Evolutionary conservation across 2,888 invertebrate genomes (phyloP), one percentile per base, ranked within the genome.

Genomic region (Pyrochroa serraticornis): DNA sequence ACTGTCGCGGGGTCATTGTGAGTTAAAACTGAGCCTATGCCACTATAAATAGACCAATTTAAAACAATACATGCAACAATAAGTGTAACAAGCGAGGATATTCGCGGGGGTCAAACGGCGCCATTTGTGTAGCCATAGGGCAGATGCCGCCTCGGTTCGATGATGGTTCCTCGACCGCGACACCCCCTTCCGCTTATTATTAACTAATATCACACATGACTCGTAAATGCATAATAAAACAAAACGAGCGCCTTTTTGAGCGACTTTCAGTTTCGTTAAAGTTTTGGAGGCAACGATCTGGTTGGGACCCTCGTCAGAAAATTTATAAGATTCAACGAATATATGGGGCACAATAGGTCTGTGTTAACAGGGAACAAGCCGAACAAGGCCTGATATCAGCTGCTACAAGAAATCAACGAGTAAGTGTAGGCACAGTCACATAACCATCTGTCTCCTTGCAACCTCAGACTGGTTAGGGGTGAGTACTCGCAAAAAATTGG

Each of bases 131-230:
- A 47, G 51, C 45, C 39, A 46, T 14, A 58, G 64, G 64, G 63
- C 65, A 65, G 65, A 67, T 65, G 67, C 62, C 63, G 67, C 64
- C 62, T 63, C 67, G 67, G 60, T 63, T 57, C 57, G 62, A 55
- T 65, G 64, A 47, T 63, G 59, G 61, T 55, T 63, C 65, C 58
- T 61, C 59, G 60, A 67, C 65, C 67, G 64, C 64, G 63, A 67
- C 67, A 65, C 64, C 65, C 65, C 65, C 65, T 64, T 60, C 60
- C 60, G 55, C 51, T 60, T 51, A 55, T 60, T 50, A 55, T 44
- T 41, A 60, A 55, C 55, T 46, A 55, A 60, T 60, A 60, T 60
- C 55, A 50, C 60, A 60, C 47, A 60, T 60, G 60, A 60, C 60
- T 55, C 51, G 32, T 37, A 43, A 55, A 55, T 60, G 50, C 50